Conservation (phyloP, 2,797 vertebrate genomes). For the Phalanger gymnotis region DNA sequence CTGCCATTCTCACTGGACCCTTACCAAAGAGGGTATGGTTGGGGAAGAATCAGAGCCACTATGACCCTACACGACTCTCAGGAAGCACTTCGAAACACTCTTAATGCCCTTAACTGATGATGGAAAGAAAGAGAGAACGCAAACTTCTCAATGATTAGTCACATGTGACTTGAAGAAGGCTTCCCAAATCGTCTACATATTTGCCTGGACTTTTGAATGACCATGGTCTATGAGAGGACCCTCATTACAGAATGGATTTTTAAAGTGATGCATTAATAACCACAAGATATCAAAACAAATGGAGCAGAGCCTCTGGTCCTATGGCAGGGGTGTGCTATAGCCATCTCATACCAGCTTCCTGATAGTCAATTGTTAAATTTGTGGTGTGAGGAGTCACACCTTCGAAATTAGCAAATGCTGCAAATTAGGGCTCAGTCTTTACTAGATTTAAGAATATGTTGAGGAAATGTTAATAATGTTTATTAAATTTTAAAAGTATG, state of each 20-base stretch:
- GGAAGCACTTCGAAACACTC: not conserved
- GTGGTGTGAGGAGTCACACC: not conserved
- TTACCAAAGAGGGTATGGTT: not conserved
- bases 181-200: not conserved
- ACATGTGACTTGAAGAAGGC: not conserved
- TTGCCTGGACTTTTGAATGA: not conserved
- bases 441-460: not conserved
- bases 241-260: not conserved
- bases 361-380: not conserved
- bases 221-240: not conserved
- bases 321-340: not conserved
- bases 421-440: not conserved
- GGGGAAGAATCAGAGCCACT: not conserved
- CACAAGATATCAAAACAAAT: not conserved
- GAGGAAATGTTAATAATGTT: not conserved
- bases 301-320: not conserved
- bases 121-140: not conserved
- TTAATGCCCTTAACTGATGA: not conserved
- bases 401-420: not conserved
- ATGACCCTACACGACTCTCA: not conserved
- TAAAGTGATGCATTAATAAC: not conserved
- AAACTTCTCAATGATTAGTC: not conserved
- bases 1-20: not conserved
- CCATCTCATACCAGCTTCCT: not conserved
- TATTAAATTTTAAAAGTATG: not conserved